These are phyloP conservation scores for Rutpela maculata DNA, from an alignment of 2,888 invertebrate genomes.

Conservation along the genomic window DNA sequence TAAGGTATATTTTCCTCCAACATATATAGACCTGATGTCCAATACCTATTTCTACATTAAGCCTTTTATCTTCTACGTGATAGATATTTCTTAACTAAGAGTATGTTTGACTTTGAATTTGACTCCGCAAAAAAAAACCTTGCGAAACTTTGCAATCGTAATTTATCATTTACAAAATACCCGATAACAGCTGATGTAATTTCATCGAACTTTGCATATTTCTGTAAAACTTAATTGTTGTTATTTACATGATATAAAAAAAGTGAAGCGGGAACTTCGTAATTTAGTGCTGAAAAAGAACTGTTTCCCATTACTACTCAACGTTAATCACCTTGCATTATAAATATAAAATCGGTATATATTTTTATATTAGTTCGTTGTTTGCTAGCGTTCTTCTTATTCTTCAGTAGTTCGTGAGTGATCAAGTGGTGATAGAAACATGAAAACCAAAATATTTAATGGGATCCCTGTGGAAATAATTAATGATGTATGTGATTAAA, in stretches of 20 bases:
- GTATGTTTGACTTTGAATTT: background rate
- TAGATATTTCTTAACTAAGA: background rate
- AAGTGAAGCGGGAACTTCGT: background rate
- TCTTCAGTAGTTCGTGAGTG: background rate
- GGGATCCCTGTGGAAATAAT: conserved; percentile 34
- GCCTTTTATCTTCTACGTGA: background rate
- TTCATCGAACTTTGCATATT: conserved; percentile 23
- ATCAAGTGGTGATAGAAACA: conserved; percentile 1
- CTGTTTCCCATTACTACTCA: background rate
- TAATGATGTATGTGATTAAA: conserved; percentile 29
- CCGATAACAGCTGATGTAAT: conserved; percentile 20
- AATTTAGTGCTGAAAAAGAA: background rate
- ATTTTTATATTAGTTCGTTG: background rate
- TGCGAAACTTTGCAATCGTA: background rate
- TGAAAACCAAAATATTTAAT: conserved; percentile 25
- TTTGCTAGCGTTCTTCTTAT: background rate
- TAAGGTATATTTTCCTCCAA: too few relatives aligned
- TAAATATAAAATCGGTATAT: conserved; percentile 11
- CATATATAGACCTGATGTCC: too few relatives aligned
- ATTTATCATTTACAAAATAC: background rate
- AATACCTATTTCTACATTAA: background rate
- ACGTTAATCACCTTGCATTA: background rate
- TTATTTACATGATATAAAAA: background rate
- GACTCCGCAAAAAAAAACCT: background rate
- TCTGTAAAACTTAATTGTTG: background rate